Percentiles rank a stretch among this genome's conserved stretches.
Conservation (phyloP, 2,888 invertebrate species). For the Calameuta pallipes region DNA sequence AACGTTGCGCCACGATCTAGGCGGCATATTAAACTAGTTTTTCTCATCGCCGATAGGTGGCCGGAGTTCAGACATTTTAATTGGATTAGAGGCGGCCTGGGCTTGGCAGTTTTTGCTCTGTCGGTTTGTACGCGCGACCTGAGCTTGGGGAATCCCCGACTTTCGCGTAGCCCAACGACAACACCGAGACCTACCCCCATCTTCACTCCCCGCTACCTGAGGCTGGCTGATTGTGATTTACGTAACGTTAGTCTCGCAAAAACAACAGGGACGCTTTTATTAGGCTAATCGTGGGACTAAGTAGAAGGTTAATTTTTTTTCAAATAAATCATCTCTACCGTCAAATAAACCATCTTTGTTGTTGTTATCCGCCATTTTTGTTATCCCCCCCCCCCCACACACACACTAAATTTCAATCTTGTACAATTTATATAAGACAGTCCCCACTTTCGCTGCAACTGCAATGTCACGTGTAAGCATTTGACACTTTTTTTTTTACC, state of each 20-base stretch:
- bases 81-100: constrained; percentile 19
- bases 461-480: neutral
- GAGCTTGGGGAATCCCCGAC: neutral
- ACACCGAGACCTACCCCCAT: neutral
- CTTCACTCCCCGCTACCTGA: neutral
- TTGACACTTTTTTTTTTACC: neutral
- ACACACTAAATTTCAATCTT: neutral
- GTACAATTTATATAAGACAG: neutral
- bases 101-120: constrained; percentile 16
- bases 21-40: constrained; percentile 23
- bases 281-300: constrained; percentile 17
- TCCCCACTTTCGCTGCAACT: neutral
- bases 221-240: constrained; percentile 22
- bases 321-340: neutral
- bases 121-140: neutral
- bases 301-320: constrained; percentile 16
- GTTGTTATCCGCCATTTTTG: neutral
- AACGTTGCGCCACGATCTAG: constrained; percentile 14
- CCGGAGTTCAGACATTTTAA: constrained; percentile 14
- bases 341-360: neutral
- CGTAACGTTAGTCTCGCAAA: constrained; percentile 14
- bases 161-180: neutral
- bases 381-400: no score
- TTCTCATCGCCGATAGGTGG: constrained; percentile 18
- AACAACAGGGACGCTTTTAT: constrained; percentile 14